Base-by-base conservation (phyloP, 2,113 vertebrate species). In the Osmerus eperlanus region DNA sequence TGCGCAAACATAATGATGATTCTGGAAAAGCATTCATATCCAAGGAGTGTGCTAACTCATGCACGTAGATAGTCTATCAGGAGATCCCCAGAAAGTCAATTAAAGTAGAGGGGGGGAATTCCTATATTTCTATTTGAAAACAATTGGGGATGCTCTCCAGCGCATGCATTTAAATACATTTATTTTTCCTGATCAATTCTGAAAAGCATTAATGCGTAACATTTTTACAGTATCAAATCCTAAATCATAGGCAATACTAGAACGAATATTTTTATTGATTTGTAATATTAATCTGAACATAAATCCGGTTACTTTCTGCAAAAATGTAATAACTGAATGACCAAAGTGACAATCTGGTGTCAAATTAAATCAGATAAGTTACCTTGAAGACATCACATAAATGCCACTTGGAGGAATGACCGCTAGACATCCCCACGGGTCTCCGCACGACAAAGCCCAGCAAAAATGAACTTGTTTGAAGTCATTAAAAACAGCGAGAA, bases 321-420 rank as follows among this genome's bases (percentile, higher is more conserved):
- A 76, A 78, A 62, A 52, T 54, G 54, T 72, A 80, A 73, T 77
- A 78, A 83, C 66, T 80, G 85, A 86, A 91, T 87, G 87, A 85
- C 79, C 83, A 91, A 92, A 79, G 83, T 87, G 93, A 91, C 91
- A 90, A 92, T 92, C 84, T 86, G 93, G 89, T 92, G 90, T 91
- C 66, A 85, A 86, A 89, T 73, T 65, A 88, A 88, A 89, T 75
- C 71, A 84, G 79, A 77, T 85, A 90, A 91, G 88, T 98, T 98
- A 99, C 97, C 97, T 99, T 98, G 91, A 96, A 95, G 95, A 96
- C 94, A 95, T 99, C 94, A 95, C 96, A 96, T 92, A 95, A 95
- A 93, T 95, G 96, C 94, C 95, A 94, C 92, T 95, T 96, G 92
- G 93, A 94, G 95, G 95, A 96, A 91, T 95, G 91, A 93, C 93